phyloP scores from a whole-genome alignment of 2,797 vertebrate species.

The Octomys mimax region DNA sequence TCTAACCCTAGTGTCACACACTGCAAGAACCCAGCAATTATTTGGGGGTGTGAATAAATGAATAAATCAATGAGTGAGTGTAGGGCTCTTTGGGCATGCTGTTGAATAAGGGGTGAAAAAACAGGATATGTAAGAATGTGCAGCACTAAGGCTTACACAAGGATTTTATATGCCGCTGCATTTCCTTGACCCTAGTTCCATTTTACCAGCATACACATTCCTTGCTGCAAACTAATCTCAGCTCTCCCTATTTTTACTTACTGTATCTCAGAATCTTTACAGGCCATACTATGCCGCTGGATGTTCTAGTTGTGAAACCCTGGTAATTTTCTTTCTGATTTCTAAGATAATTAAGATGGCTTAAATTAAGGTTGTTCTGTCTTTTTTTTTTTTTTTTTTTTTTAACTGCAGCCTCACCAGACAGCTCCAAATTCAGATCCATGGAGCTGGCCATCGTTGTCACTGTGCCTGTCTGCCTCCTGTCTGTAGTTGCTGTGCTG shows the following conservation, averaged over 20 bases:
- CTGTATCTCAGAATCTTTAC: neutral
- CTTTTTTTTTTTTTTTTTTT: constrained; percentile 43
- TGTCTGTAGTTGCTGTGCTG: constrained; percentile 90
- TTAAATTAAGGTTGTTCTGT: constrained; percentile 25
- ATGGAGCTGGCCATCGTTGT: constrained; percentile 90
- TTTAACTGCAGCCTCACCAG: constrained; percentile 77
- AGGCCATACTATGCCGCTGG: neutral
- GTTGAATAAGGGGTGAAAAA: neutral
- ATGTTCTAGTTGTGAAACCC: neutral
- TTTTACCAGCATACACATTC: neutral
- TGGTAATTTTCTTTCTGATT: neutral
- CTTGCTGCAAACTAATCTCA: no score
- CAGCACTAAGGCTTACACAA: neutral
- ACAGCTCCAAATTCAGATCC: constrained; percentile 87
- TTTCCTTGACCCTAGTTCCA: neutral
- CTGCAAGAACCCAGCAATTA: neutral
- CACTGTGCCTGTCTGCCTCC: constrained; percentile 91
- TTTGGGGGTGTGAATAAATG: neutral
- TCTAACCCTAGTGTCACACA: neutral
- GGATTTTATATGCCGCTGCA: neutral
- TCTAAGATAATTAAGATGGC: constrained; percentile 13
- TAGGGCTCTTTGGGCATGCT: neutral
- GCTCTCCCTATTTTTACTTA: neutral
- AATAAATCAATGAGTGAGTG: neutral
- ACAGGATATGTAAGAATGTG: neutral